Percentiles rank a stretch among this genome's conserved stretches.
phyloP scores from a whole-genome alignment of 1,140 invertebrate species.

The Pseudobourletiella spinata region DNA sequence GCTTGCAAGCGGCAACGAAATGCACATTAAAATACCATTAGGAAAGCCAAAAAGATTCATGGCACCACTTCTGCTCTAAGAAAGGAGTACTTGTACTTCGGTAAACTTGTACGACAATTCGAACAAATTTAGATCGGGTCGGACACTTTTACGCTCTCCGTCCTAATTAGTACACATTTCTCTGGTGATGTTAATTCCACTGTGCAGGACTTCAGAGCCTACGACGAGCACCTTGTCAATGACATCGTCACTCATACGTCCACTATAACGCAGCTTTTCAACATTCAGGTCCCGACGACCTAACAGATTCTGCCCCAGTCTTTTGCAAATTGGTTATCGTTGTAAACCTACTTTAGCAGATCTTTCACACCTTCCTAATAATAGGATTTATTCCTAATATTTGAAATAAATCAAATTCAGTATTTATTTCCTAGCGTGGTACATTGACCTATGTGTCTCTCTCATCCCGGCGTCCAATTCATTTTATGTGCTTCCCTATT shows the following conservation, averaged over 20 bases:
- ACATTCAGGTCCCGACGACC: conserved; percentile 12
- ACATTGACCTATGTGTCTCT: no score
- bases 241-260: neutral
- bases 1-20: neutral
- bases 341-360: neutral
- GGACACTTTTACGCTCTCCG: neutral
- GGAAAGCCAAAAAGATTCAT: neutral
- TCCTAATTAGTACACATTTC: no score
- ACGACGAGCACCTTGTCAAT: neutral
- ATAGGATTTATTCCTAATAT: conserved; percentile 12
- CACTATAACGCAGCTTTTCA: conserved; percentile 2
- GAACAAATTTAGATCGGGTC: no score
- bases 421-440: conserved; percentile 23
- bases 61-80: neutral
- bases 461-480: no score
- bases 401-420: conserved; percentile 8
- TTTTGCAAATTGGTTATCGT: conserved; percentile 12
- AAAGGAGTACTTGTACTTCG: neutral
- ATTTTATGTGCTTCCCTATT: no score
- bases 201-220: no score
- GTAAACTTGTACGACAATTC: no score
- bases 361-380: conserved; percentile 11
- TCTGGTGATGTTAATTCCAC: no score
- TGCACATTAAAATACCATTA: neutral
- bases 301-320: conserved; percentile 18